phyloP scores from a whole-genome alignment of 2,797 vertebrate species.

The Pangasius djambal region DNA sequence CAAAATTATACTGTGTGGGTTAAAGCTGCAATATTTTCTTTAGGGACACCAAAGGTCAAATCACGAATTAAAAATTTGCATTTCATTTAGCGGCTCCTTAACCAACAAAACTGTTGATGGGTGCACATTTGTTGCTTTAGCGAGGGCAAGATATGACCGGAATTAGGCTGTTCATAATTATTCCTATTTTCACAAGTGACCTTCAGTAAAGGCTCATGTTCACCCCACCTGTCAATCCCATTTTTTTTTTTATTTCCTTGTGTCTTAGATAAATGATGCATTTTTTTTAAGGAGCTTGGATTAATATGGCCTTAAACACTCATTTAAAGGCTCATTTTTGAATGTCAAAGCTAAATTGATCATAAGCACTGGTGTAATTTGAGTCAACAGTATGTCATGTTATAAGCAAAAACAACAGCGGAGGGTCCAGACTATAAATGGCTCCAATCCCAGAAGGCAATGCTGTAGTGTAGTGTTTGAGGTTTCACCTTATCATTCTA shows the following conservation, averaged over 20 bases:
- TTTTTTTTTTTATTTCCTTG: constrained; percentile 69
- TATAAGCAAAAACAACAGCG: constrained; percentile 40
- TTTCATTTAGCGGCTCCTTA: neutral
- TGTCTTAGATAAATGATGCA: constrained; percentile 69
- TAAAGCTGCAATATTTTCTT: constrained; percentile 14
- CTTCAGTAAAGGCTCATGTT: constrained; percentile 24
- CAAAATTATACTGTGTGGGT: neutral
- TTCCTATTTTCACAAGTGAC: constrained; percentile 34
- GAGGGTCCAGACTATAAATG: constrained; percentile 58
- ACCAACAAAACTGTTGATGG: neutral
- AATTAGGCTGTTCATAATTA: constrained; percentile 26
- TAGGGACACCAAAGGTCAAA: constrained; percentile 7
- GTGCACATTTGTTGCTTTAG: constrained; percentile 30
- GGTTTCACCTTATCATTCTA: constrained; percentile 79
- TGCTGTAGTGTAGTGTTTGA: constrained; percentile 70
- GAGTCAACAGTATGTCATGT: constrained; percentile 32
- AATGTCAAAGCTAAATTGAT: constrained; percentile 22
- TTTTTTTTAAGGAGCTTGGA: constrained; percentile 54
- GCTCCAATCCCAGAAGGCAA: constrained; percentile 64
- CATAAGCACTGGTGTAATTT: constrained; percentile 20
- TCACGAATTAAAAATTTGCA: neutral
- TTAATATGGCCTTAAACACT: constrained; percentile 9
- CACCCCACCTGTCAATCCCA: constrained; percentile 72
- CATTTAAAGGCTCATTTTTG: constrained; percentile 34
- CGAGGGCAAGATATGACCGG: constrained; percentile 18